phyloP scores from a whole-genome alignment of 2,888 invertebrate genomes.

The Sisyra terminalis region DNA sequence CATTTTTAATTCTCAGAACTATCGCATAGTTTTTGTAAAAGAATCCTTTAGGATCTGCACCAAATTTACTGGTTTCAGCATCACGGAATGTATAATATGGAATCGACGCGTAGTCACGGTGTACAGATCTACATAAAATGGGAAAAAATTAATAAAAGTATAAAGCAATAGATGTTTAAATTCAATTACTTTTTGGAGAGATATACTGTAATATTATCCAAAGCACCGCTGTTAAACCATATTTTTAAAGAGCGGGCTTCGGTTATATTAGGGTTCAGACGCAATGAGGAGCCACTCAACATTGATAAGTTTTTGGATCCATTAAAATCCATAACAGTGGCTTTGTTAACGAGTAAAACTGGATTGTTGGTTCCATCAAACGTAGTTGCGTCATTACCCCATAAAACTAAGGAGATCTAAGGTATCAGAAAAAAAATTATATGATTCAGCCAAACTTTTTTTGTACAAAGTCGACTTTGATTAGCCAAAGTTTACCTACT shows the following conservation, averaged over 20 bases:
- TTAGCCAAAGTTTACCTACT: too few relatives aligned
- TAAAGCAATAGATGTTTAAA: neutral
- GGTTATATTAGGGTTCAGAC: conserved; percentile 76
- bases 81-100: conserved; percentile 67
- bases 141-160: neutral
- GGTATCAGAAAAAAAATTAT: too few relatives aligned
- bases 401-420: conserved; percentile 67
- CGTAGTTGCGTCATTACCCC: conserved; percentile 78
- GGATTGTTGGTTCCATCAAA: conserved; percentile 66
- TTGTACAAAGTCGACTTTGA: too few relatives aligned
- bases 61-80: conserved; percentile 50
- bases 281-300: conserved; percentile 37
- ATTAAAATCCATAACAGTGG: conserved; percentile 71
- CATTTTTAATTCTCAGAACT: conserved; percentile 58
- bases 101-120: conserved; percentile 30
- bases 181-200: neutral
- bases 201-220: conserved; percentile 36
- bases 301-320: conserved; percentile 57
- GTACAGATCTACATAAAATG: conserved; percentile 26
- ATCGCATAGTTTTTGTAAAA: conserved; percentile 67
- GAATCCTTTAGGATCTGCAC: conserved; percentile 61
- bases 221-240: conserved; percentile 68
- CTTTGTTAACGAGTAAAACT: conserved; percentile 74
- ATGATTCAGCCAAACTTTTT: too few relatives aligned
- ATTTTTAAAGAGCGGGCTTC: conserved; percentile 75